Evolutionary conservation across 2,113 vertebrate species (phyloP).

Genomic region (Ondatra zibethicus): DNA sequence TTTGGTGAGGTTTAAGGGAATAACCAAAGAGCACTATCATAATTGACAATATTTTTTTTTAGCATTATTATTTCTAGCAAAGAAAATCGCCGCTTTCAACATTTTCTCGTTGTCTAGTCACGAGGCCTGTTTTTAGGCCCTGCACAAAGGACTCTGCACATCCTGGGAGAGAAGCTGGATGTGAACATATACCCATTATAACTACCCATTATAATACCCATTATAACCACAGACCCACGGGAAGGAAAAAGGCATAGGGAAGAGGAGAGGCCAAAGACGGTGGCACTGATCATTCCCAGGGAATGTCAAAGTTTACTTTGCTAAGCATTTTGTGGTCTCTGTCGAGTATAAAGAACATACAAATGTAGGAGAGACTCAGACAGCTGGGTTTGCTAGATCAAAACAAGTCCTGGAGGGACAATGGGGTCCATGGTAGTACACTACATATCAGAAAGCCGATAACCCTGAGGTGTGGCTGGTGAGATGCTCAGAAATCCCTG

Average conservation of each 20-base stretch:
- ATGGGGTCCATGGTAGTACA: not conserved
- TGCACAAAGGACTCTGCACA: constrained; percentile 9
- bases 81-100: not conserved
- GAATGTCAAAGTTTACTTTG: not conserved
- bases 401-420: not conserved
- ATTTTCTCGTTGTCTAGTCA: constrained; percentile 4
- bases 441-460: not conserved
- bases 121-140: not conserved
- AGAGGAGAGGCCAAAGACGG: not conserved
- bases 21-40: not conserved
- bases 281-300: not conserved
- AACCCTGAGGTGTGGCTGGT: not conserved
- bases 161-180: not conserved
- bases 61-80: constrained; percentile 21
- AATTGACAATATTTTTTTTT: constrained; percentile 34
- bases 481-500: not conserved
- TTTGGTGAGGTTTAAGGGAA: constrained; percentile 27
- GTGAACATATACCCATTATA: not conserved
- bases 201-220: not conserved
- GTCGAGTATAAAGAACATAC: not conserved
- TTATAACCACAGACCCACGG: not conserved
- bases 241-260: not conserved
- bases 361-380: not conserved
- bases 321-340: not conserved
- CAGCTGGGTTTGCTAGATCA: not conserved